Conservation (phyloP, 2,113 vertebrate genomes). For the Pithys albifrons region DNA sequence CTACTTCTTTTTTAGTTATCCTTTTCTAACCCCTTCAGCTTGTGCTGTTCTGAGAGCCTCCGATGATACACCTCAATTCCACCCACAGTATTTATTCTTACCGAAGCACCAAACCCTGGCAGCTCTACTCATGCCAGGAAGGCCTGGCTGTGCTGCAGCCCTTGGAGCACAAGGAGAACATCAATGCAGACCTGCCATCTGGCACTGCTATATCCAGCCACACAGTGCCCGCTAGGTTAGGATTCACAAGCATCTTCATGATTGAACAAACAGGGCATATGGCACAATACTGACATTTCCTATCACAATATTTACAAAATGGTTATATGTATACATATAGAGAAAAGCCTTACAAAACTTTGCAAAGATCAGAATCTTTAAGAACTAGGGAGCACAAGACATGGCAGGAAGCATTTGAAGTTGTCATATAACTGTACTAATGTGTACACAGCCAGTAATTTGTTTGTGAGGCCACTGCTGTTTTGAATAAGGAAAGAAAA, state of each 20-base stretch:
- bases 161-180: background rate
- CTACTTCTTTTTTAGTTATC: background rate
- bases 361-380: background rate
- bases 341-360: background rate
- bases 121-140: background rate
- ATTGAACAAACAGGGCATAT: background rate
- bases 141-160: background rate
- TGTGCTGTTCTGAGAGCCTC: background rate
- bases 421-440: background rate
- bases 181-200: background rate
- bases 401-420: background rate
- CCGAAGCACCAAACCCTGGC: accelerated
- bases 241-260: background rate
- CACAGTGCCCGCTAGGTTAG: background rate
- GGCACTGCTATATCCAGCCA: background rate
- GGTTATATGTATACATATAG: background rate
- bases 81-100: background rate
- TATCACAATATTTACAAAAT: background rate
- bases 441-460: background rate
- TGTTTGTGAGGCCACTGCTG: background rate
- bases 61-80: background rate
- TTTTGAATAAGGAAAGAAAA: background rate
- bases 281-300: background rate
- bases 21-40: background rate
- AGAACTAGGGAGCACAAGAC: background rate